Evolutionary conservation across 2,888 invertebrate genomes (phyloP).

Genomic region (Odontothrips loti): DNA sequence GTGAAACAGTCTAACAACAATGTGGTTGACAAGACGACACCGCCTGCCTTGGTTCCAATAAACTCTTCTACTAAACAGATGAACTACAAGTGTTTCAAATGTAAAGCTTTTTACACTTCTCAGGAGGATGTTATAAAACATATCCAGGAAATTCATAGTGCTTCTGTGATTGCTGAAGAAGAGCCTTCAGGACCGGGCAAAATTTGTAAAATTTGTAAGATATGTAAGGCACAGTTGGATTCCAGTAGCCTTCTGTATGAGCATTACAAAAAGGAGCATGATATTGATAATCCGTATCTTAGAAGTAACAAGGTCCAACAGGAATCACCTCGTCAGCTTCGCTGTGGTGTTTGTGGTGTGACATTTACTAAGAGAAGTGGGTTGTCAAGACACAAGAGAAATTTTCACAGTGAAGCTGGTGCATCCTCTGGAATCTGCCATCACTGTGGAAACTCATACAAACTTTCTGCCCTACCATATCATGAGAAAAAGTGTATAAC

Average conservation of each 20-base stretch:
- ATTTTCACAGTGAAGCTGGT: not conserved
- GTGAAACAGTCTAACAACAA: no score
- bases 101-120: not conserved
- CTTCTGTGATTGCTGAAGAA: not conserved
- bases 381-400: not conserved
- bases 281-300: not conserved
- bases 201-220: not conserved
- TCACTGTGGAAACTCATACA: not conserved
- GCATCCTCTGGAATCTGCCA: not conserved
- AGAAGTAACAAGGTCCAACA: not conserved
- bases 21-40: no score
- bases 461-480: not conserved
- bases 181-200: not conserved
- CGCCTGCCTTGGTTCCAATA: no score
- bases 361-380: not conserved
- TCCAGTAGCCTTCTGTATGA: not conserved
- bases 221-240: not conserved
- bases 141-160: not conserved
- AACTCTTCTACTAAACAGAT: no score
- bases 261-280: not conserved
- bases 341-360: not conserved
- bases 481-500: not conserved
- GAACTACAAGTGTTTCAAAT: not conserved
- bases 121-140: not conserved
- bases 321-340: not conserved